These are phyloP conservation scores for Eptesicus fuscus DNA, from an alignment of 2,113 vertebrate genomes.

Conservation along the genomic window DNA sequence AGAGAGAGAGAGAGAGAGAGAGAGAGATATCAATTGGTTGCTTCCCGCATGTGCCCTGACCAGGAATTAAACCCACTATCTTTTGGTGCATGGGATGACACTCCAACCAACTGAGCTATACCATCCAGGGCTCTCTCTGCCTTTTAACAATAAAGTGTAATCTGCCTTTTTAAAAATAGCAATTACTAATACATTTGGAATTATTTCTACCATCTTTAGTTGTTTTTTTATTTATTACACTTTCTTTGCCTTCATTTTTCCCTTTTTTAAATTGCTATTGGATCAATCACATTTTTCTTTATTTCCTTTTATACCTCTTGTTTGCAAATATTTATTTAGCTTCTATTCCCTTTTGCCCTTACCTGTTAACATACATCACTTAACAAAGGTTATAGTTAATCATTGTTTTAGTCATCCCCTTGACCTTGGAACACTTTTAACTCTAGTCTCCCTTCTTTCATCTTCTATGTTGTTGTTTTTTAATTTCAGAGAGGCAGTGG, in stretches of 20 bases:
- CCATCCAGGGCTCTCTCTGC: background rate
- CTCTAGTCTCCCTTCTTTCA: background rate
- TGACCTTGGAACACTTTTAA: background rate
- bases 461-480: background rate
- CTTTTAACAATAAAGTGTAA: background rate
- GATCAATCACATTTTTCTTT: background rate
- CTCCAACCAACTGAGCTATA: background rate
- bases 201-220: background rate
- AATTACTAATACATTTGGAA: background rate
- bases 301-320: background rate
- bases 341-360: background rate
- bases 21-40: background rate
- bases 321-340: conserved; percentile 25
- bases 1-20: too few relatives aligned
- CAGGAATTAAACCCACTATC: background rate
- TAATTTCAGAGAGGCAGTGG: conserved; percentile 8
- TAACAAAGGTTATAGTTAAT: background rate
- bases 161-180: background rate
- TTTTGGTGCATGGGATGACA: background rate
- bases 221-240: background rate
- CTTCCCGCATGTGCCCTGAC: background rate
- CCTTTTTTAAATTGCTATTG: background rate
- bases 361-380: background rate
- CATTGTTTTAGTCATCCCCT: background rate
- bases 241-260: background rate